Evolutionary conservation across 2,113 vertebrate species (phyloP).

Genomic region (Pristiophorus japonicus): DNA sequence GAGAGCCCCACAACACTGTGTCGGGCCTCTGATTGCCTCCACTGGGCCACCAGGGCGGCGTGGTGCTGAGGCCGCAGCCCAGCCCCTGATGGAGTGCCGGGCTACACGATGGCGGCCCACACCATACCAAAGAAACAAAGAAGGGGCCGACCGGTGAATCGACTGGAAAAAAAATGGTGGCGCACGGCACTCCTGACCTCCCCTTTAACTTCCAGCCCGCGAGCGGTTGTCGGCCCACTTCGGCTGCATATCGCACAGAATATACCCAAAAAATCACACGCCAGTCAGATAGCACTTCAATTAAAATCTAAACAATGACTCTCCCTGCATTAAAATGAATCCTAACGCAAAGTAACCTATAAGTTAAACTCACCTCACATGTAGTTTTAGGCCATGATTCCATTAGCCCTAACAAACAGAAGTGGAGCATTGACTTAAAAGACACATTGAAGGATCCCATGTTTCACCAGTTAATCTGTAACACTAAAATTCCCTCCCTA

Average conservation of each 20-base stretch:
- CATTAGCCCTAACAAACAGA: neutral
- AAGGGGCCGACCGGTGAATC: too few species aligned
- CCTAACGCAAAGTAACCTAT: neutral
- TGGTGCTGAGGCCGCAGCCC: too few species aligned
- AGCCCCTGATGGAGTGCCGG: too few species aligned
- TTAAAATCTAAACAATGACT: neutral
- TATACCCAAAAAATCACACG: neutral
- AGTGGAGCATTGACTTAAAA: neutral
- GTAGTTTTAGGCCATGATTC: neutral
- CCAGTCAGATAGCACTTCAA: neutral
- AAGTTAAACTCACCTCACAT: neutral
- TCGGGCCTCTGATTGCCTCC: too few species aligned
- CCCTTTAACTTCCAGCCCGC: too few species aligned
- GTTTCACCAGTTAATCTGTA: neutral
- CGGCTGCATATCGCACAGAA: neutral
- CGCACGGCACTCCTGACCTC: too few species aligned
- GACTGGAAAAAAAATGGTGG: too few species aligned
- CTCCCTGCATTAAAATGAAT: neutral
- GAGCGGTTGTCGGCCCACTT: too few species aligned
- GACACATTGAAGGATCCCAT: neutral
- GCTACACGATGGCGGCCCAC: too few species aligned
- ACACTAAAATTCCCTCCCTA: neutral
- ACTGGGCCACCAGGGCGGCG: too few species aligned
- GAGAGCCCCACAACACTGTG: too few species aligned
- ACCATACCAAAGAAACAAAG: too few species aligned